Evolutionary conservation across 2,888 invertebrate species (phyloP), one percentile per base, ranked within the genome.

Genomic region (Brenthis daphne): DNA sequence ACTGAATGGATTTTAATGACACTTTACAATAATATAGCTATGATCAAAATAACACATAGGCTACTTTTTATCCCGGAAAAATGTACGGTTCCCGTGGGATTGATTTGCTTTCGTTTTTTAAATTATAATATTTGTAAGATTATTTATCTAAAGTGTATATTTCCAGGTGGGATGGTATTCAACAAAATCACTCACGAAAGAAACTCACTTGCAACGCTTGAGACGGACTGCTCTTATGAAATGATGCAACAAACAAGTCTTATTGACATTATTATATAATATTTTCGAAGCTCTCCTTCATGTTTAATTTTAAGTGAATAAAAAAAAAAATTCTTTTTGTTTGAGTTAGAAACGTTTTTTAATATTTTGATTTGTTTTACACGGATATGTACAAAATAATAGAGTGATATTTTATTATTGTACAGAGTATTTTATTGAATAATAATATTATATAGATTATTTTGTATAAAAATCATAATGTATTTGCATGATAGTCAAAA

Each of bases 161-260:
- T 43, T 68, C 60, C 80, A 91, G 89, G 85, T 89, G 51, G 84
- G 85, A 29, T 91, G 90, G 89, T 87, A 80, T 70, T 81, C 88
- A 0, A 79, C 81, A 6, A 74, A 85, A 16, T 64, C 73, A 2
- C 73, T 71, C 13, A 70, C 58, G 74, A 89, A 87, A 69, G 91
- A 90, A 8, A 65, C 85, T 3, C 86, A 85, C 61, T 74, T 86
- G 11, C 90, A 88, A 72, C 78, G 91, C 37, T 79, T 89, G 20
- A 73, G 91, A 11, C 80, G 91, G 37, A 85, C 89, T 1, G 84
- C 87, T 5, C 89, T 90, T 0, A 86, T 90, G 78, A 91, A 91
- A 77, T 90, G 82, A 69, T 12, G 5, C 5, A 8, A 53, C 16
- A 53, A 12, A 24, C 20, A 16, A 14, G 16, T 37, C 1, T 29